A percentile compares a stretch with the other conserved stretches of the same genome.
Evolutionary conservation across 2,797 vertebrate species (phyloP).

Genomic region (Trematomus bernacchii): DNA sequence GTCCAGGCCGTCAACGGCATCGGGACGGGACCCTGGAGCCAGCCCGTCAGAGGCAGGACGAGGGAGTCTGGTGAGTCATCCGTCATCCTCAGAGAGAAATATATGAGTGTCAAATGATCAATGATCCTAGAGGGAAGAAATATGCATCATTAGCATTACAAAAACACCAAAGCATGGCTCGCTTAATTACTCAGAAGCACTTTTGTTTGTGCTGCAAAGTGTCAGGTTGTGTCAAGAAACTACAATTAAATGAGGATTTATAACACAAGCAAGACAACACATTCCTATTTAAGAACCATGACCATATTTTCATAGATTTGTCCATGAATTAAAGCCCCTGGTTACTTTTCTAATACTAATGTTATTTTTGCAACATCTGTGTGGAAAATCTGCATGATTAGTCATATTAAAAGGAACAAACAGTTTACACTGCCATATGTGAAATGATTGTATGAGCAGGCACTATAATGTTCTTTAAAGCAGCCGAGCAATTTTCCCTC

Average conservation of each 20-base stretch:
- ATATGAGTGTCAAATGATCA: not conserved
- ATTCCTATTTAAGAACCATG: not conserved
- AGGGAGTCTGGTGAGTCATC: constrained; percentile 92
- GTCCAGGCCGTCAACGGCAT: constrained; percentile 96
- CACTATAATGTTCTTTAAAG: constrained; percentile 16
- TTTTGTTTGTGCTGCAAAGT: not conserved
- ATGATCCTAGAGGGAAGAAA: not conserved
- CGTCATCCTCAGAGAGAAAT: not conserved
- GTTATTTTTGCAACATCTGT: not conserved
- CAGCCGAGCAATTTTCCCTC: constrained; percentile 34
- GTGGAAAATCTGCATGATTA: constrained; percentile 29
- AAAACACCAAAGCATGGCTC: not conserved
- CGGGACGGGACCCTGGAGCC: constrained; percentile 93
- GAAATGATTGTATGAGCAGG: constrained; percentile 31
- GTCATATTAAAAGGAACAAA: constrained; percentile 24
- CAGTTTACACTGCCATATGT: constrained; percentile 44
- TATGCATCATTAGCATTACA: not conserved
- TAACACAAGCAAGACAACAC: not conserved
- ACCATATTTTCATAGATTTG: constrained; percentile 7
- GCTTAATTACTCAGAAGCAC: constrained; percentile 13
- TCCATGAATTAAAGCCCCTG: not conserved
- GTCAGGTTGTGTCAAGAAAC: not conserved
- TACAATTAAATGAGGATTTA: constrained; percentile 6
- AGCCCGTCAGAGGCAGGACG: constrained; percentile 87
- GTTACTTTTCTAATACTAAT: constrained; percentile 2